phyloP scores from a whole-genome alignment of 2,888 invertebrate species.

The Drosophila acutilabella region DNA sequence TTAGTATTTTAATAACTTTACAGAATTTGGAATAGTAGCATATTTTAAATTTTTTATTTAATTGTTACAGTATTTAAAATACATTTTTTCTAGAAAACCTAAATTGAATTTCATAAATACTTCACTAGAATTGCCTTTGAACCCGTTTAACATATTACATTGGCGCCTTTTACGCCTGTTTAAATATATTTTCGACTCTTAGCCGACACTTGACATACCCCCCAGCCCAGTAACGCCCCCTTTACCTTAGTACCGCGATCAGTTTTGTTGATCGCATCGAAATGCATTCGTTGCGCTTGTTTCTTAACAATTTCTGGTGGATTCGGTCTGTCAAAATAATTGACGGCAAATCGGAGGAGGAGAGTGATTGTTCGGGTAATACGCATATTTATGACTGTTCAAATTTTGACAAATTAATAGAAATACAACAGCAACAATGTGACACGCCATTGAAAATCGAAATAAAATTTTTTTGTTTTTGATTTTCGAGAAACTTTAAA shows the following conservation, averaged over 20 bases:
- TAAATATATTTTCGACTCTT: constrained; percentile 21
- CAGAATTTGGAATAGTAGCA: background rate
- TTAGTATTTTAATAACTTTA: background rate
- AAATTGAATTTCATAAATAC: background rate
- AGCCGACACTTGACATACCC: constrained; percentile 60
- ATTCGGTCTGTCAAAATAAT: constrained; percentile 70
- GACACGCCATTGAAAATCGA: constrained; percentile 54
- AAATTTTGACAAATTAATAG: constrained; percentile 75
- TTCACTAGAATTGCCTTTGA: background rate
- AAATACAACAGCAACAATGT: constrained; percentile 48
- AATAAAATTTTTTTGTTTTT: constrained; percentile 34
- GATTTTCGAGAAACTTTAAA: constrained; percentile 9
- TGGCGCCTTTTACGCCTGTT: constrained; percentile 52
- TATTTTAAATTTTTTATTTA: background rate
- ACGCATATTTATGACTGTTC: constrained; percentile 67
- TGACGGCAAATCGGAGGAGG: constrained; percentile 29
- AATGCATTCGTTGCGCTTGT: constrained; percentile 69
- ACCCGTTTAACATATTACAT: background rate
- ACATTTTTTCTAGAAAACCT: background rate
- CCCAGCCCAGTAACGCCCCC: background rate
- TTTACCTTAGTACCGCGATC: background rate
- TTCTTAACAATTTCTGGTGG: constrained; percentile 44
- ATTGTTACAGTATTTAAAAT: too few species aligned
- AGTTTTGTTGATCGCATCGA: constrained; percentile 44
- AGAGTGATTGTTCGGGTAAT: constrained; percentile 50